Conservation (phyloP, 2,888 invertebrate genomes). For the Cylindroiulus punctatus region DNA sequence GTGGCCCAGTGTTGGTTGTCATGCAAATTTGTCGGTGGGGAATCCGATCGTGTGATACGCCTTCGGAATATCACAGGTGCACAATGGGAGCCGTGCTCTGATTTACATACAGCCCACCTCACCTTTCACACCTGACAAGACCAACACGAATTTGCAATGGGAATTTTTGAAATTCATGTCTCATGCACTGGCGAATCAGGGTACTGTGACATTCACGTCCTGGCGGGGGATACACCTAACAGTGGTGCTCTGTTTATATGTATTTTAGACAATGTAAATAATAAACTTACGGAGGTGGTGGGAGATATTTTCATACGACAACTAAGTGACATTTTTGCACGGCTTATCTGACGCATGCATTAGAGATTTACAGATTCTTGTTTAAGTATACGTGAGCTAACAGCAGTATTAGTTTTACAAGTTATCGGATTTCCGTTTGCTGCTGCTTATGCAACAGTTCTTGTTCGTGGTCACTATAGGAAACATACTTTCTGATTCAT, state of each 20-base stretch:
- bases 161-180: not conserved
- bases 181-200: not conserved
- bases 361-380: no score
- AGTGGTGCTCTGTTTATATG: not conserved
- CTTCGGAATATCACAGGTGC: not conserved
- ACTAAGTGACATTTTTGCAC: no score
- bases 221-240: not conserved
- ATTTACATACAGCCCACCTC: constrained; percentile 1
- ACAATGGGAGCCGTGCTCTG: not conserved
- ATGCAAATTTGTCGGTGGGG: not conserved
- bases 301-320: no score
- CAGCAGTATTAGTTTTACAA: no score
- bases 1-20: constrained; percentile 15
- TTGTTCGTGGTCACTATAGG: no score
- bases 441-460: no score
- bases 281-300: no score
- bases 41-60: not conserved
- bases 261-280: no score
- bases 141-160: not conserved
- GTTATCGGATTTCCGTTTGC: no score
- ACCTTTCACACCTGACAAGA: not conserved
- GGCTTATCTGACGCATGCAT: no score
- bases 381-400: no score
- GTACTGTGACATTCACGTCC: not conserved
- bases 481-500: no score